phyloP scores from a whole-genome alignment of 1,140 invertebrate genomes.

The Medauroidea extradentata region DNA sequence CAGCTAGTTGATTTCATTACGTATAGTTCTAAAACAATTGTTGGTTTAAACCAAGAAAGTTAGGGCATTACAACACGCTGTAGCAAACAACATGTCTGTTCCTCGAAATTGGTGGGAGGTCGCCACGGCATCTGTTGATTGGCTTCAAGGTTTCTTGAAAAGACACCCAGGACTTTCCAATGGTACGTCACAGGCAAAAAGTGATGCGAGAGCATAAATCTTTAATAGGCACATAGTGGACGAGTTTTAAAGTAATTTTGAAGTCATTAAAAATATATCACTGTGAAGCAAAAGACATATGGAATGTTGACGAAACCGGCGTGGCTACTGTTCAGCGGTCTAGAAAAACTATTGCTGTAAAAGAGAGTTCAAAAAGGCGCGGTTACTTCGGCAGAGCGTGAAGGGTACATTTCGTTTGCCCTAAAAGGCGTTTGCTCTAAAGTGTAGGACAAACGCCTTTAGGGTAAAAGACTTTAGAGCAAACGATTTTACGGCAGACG shows the following conservation, averaged over 20 bases:
- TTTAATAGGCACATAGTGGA: constrained; percentile 45
- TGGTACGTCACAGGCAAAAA: constrained; percentile 41
- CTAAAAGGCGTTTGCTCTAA: too few relatives aligned
- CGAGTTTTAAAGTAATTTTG: constrained; percentile 37
- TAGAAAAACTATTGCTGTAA: constrained; percentile 37
- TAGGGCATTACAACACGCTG: constrained; percentile 17
- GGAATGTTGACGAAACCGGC: constrained; percentile 40
- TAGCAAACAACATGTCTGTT: constrained; percentile 9
- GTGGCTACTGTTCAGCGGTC: constrained; percentile 44
- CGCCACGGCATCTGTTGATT: constrained; percentile 34
- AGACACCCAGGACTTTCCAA: constrained; percentile 37
- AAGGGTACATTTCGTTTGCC: too few relatives aligned
- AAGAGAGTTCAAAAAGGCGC: constrained; percentile 38
- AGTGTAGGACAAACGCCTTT: too few relatives aligned
- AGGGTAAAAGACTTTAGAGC: too few relatives aligned
- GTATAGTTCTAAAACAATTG: constrained; percentile 24
- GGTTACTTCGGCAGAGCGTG: constrained; percentile 39
- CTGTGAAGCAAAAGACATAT: constrained; percentile 18
- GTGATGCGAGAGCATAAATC: constrained; percentile 37
- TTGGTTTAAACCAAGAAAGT: constrained; percentile 30
- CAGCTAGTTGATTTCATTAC: constrained; percentile 6
- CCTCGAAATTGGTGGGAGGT: constrained; percentile 21
- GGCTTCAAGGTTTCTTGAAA: constrained; percentile 39
- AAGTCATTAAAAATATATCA: neutral
- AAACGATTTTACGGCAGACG: too few relatives aligned